These are phyloP conservation scores for Uromys caudimaculatus DNA, from an alignment of 2,797 vertebrate species.

Conservation along the genomic window DNA sequence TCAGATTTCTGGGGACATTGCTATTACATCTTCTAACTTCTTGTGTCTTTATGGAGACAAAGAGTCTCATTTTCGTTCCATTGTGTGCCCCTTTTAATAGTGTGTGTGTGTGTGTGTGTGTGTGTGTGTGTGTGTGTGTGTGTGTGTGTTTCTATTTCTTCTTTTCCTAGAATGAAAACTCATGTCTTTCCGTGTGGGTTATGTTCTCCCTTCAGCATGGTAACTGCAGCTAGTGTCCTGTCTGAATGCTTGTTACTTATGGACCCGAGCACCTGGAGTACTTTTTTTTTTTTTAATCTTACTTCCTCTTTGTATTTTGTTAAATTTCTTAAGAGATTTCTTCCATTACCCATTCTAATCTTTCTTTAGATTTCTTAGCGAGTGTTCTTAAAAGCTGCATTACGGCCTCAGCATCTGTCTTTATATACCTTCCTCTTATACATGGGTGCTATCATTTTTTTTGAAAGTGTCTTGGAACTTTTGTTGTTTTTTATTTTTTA, in stretches of 20 bases:
- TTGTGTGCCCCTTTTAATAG: not conserved
- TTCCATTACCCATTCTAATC: not conserved
- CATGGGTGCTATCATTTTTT: not conserved
- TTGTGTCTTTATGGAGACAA: not conserved
- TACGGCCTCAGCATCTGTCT: not conserved
- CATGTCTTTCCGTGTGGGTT: not conserved
- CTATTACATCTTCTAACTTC: not conserved
- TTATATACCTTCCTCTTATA: not conserved
- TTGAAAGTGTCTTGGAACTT: not conserved
- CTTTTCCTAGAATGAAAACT: not conserved
- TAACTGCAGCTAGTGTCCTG: not conserved
- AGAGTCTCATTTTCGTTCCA: not conserved
- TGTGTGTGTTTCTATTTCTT: not conserved
- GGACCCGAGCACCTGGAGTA: not conserved
- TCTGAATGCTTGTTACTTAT: not conserved
- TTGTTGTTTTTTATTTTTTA: not conserved
- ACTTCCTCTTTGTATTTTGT: slow-evolving; percentile 27
- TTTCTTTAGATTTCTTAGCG: not conserved
- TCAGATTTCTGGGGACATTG: not conserved
- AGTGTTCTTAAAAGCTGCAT: not conserved
- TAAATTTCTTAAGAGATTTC: slow-evolving; percentile 2
- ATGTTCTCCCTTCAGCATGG: not conserved
- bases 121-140: not conserved
- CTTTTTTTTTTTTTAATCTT: not conserved
- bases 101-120: not conserved